phyloP scores from a whole-genome alignment of 37 sponge, comb jelly and placozoan species.

The Halichondria panicea region DNA sequence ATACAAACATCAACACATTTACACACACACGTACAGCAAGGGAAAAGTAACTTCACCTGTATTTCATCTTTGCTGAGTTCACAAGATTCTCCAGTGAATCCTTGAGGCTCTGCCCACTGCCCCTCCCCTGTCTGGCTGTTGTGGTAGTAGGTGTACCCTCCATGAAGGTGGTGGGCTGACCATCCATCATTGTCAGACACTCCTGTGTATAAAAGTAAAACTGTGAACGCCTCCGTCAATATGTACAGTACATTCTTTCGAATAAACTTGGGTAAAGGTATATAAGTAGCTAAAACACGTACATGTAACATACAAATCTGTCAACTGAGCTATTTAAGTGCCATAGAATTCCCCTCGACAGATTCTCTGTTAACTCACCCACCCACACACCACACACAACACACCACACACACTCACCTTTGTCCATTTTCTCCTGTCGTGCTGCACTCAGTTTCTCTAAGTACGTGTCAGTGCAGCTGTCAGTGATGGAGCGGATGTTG shows the following conservation, averaged over 20 bases:
- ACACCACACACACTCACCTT: conserved; percentile 24
- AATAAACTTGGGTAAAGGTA: too few species aligned
- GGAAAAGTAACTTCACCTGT: too few species aligned
- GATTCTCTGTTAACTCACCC: conserved; percentile 55
- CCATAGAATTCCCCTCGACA: conserved; percentile 64
- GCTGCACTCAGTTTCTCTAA: conserved; percentile 73
- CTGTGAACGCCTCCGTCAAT: conserved; percentile 48
- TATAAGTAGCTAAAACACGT: too few species aligned
- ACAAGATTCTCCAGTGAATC: conserved; percentile 39
- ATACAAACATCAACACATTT: background rate
- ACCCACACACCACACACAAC: too few species aligned
- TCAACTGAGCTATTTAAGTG: too few species aligned
- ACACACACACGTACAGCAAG: conserved; percentile 1
- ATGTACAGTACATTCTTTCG: too few species aligned
- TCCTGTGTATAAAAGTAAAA: too few species aligned
- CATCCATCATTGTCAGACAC: conserved; percentile 31
- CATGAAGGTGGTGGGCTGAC: conserved; percentile 63
- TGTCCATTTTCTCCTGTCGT: conserved; percentile 53
- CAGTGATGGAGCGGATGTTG: conserved; percentile 75
- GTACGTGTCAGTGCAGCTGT: conserved; percentile 90
- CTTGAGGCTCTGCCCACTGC: conserved; percentile 78
- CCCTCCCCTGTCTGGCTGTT: conserved; percentile 59
- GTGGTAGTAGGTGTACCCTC: conserved; percentile 78
- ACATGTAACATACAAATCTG: too few species aligned
- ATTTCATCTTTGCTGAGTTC: conserved; percentile 81